These are phyloP conservation scores for Acromyrmex heyeri DNA, from an alignment of 1,140 invertebrate genomes.

Conservation along the genomic window DNA sequence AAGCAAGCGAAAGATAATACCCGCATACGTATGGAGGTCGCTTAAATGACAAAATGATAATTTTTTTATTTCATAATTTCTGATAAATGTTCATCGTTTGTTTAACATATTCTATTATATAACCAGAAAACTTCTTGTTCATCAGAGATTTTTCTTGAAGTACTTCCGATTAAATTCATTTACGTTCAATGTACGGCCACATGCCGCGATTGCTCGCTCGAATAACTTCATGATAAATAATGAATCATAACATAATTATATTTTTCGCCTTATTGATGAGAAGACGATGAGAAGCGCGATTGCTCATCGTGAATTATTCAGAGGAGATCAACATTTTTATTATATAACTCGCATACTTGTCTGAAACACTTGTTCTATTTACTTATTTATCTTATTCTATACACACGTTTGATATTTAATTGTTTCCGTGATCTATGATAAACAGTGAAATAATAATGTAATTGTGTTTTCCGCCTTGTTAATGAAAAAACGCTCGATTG, in stretches of 20 bases:
- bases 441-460: conserved; percentile 20
- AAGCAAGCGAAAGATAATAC: not conserved
- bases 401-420: not conserved
- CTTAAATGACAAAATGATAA: conserved; percentile 9
- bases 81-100: not conserved
- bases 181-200: conserved; percentile 21
- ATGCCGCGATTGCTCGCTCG: too few relatives aligned
- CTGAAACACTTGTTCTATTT: not conserved
- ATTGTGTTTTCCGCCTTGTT: not conserved
- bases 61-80: conserved; percentile 27
- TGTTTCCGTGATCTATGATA: not conserved
- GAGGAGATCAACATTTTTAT: not conserved
- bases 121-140: not conserved
- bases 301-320: conserved; percentile 32
- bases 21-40: conserved; percentile 13
- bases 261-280: not conserved
- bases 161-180: not conserved
- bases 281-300: not conserved
- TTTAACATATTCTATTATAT: not conserved
- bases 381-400: not conserved
- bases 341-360: not conserved
- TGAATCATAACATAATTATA: not conserved
- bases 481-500: conserved; percentile 4
- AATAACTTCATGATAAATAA: conserved; percentile 34
- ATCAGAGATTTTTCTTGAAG: not conserved